Evolutionary conservation across 1,140 invertebrate species (phyloP).

Genomic region (Wasmannia auropunctata): DNA sequence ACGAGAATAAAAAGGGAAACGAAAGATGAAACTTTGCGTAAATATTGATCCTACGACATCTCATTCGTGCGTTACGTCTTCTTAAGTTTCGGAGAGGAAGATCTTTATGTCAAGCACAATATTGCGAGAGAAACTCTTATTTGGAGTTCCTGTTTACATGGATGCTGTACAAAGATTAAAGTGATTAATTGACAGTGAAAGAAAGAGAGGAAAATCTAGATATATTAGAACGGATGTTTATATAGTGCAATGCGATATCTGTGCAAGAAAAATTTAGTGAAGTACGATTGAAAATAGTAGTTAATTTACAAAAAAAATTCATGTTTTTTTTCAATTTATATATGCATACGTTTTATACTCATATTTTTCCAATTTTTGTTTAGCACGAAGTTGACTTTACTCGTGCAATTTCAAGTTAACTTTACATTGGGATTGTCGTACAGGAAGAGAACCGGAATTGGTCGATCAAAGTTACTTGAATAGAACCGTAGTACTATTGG

Average conservation of each 20-base stretch:
- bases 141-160: background rate
- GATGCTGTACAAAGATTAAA: background rate
- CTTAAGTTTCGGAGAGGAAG: background rate
- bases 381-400: background rate
- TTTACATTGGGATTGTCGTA: background rate
- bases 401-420: background rate
- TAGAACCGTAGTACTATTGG: background rate
- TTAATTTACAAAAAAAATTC: background rate
- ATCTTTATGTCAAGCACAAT: background rate
- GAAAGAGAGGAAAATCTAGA: background rate
- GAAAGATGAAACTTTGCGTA: background rate
- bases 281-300: background rate
- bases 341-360: too few relatives aligned
- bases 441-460: background rate
- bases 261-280: background rate
- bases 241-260: background rate
- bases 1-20: background rate
- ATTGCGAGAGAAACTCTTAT: background rate
- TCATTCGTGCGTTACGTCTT: background rate
- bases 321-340: background rate
- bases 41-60: constrained; percentile 1
- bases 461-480: background rate
- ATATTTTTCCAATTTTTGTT: background rate
- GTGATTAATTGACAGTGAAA: background rate
- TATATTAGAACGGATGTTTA: background rate